phyloP scores from a whole-genome alignment of 2,888 invertebrate genomes.

The Pseudanteris insignis region DNA sequence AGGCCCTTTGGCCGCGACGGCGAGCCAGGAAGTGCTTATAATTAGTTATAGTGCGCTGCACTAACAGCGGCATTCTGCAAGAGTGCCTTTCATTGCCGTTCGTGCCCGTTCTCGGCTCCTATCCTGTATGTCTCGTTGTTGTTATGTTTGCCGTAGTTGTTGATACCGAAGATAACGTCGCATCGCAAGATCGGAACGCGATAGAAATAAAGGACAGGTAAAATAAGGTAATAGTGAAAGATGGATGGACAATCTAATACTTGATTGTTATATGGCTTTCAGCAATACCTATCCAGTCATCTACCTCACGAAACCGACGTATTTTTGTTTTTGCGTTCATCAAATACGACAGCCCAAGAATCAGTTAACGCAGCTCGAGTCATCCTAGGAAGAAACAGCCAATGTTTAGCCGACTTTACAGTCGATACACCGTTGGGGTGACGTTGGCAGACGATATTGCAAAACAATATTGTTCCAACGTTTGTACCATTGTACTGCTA shows the following conservation, averaged over 20 bases:
- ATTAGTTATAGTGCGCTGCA: constrained; percentile 66
- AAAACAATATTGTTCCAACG: too few relatives aligned
- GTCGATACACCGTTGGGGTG: too few relatives aligned
- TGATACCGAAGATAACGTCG: constrained; percentile 40
- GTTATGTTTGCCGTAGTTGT: constrained; percentile 13
- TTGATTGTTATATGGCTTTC: constrained; percentile 30
- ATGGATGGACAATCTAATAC: constrained; percentile 8
- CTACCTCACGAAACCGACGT: background rate
- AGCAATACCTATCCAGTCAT: too few relatives aligned
- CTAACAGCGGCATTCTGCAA: constrained; percentile 66
- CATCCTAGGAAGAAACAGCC: too few relatives aligned
- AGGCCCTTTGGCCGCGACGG: constrained; percentile 43
- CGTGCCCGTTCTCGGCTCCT: constrained; percentile 32
- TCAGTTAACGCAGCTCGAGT: constrained; percentile 8
- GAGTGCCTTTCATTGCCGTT: constrained; percentile 52
- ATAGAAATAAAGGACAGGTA: constrained; percentile 23
- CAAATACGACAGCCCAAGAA: constrained; percentile 3
- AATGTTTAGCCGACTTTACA: too few relatives aligned
- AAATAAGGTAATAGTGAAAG: constrained; percentile 17
- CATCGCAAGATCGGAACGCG: constrained; percentile 43
- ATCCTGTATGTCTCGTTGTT: constrained; percentile 18
- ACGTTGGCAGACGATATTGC: too few relatives aligned
- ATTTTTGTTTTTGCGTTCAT: constrained; percentile 4
- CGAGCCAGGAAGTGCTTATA: constrained; percentile 50
- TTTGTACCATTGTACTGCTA: too few relatives aligned